Base-by-base conservation (phyloP, 2,797 vertebrate species). In the Sorex maritimensis region DNA sequence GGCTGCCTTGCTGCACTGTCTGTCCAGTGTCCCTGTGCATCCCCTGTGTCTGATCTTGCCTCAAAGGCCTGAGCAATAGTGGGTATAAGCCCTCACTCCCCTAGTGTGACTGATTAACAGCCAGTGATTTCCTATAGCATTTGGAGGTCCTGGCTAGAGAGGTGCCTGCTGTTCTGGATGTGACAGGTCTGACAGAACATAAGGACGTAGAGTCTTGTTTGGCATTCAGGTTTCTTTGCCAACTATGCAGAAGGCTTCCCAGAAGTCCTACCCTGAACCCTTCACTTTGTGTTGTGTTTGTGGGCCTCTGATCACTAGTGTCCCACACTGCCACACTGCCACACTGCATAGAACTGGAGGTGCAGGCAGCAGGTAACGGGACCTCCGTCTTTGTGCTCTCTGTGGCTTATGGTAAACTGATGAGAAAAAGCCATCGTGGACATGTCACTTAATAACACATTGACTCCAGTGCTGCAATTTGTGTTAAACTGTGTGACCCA, bases 241-340 rank as follows among this genome's bases (percentile, higher is more conserved):
- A 17, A 5, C 58, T n/a, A 0, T 34, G 30, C 30, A 24, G 26
- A 14, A 12, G 52, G 52, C 52, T 14, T 55, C 52, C 52, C 3
- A 1, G 46, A 92, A 74, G 5, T 75, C 74, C 6, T 0, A 38
- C 6, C 6, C 34, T 55, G 52, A 55, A 26, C 23, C 3, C 1
- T 49, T 63, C 2, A 4, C 23, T 46, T n/a, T 58, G 10, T 52
- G 38, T 44, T 24, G 19, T 17, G 3, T 67, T 26, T 34, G 10
- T 2, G 5, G 14, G 11, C 7, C 58, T 80, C 44, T 21, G 61
- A 34, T 1, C 4, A 7, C 12, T 30, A 34, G 10, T 0, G 1
- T 13, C 41, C 74, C 44, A 9, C 0, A n/a, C 24, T 34, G 34
- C 34, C 34, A 34, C 34, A 34, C 34, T 34, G 34, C 34, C 34